Percentiles rank a stretch among this genome's conserved stretches.
Conservation (phyloP, 2,113 vertebrate genomes). For the Clarias batrachus region DNA sequence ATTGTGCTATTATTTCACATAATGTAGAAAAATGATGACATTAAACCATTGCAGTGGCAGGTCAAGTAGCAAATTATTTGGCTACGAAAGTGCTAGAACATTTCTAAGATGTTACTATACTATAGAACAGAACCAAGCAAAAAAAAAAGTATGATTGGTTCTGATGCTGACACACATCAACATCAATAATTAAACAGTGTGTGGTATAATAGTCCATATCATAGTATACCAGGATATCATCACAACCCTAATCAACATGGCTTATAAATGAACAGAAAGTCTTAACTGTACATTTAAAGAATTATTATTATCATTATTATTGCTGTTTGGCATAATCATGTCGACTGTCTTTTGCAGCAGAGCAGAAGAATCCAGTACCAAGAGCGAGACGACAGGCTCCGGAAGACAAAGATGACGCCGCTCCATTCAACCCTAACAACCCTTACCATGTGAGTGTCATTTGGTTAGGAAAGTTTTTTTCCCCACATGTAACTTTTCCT, state of each 20-base stretch:
- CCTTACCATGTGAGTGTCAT: slow-evolving; percentile 87
- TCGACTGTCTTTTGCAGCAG: background rate
- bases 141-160: background rate
- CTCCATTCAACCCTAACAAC: slow-evolving; percentile 85
- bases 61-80: slow-evolving; percentile 2
- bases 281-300: background rate
- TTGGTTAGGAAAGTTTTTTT: background rate
- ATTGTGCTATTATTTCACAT: background rate
- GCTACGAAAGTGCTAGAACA: background rate
- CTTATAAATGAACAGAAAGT: background rate
- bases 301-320: too few species aligned
- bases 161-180: background rate
- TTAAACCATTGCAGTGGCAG: background rate
- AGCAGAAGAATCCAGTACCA: slow-evolving; percentile 30
- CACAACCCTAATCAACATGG: background rate
- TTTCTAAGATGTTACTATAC: background rate
- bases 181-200: background rate
- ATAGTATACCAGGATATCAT: background rate
- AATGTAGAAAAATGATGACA: slow-evolving; percentile 20
- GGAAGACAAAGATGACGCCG: slow-evolving; percentile 63
- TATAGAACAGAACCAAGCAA: background rate
- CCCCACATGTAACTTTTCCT: background rate
- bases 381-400: slow-evolving; percentile 58
- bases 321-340: background rate
- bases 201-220: background rate